phyloP scores from a whole-genome alignment of 2,113 vertebrate species.

The Phylloscopus trochilus region DNA sequence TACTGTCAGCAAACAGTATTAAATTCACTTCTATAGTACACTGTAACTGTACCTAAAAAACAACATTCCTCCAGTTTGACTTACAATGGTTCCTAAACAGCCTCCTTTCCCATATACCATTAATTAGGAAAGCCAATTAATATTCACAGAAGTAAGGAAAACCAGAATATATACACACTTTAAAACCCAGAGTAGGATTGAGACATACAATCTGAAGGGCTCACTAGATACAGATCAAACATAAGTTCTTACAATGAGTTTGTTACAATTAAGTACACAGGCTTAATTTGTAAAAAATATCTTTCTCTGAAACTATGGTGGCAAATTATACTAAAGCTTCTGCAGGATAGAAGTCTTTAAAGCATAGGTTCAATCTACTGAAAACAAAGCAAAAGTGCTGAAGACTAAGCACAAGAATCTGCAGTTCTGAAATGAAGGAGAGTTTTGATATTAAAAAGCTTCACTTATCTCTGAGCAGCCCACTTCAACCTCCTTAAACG shows the following conservation, averaged over 20 bases:
- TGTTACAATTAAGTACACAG: neutral
- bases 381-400: neutral
- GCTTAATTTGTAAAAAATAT: neutral
- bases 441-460: neutral
- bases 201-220: neutral
- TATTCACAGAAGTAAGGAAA: neutral
- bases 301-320: neutral
- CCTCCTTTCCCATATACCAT: neutral
- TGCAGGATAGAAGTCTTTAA: neutral
- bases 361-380: neutral
- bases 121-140: neutral
- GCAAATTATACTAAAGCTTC: neutral
- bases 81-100: neutral
- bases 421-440: neutral
- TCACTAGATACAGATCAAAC: neutral
- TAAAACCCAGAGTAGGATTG: neutral
- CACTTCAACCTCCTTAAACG: neutral
- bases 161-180: neutral
- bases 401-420: neutral
- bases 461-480: accelerated
- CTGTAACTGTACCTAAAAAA: neutral
- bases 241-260: accelerated
- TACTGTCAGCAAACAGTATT: neutral
- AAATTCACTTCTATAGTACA: neutral
- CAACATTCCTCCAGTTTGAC: neutral